phyloP scores from a whole-genome alignment of 2,113 vertebrate species.

The Columbina picui region DNA sequence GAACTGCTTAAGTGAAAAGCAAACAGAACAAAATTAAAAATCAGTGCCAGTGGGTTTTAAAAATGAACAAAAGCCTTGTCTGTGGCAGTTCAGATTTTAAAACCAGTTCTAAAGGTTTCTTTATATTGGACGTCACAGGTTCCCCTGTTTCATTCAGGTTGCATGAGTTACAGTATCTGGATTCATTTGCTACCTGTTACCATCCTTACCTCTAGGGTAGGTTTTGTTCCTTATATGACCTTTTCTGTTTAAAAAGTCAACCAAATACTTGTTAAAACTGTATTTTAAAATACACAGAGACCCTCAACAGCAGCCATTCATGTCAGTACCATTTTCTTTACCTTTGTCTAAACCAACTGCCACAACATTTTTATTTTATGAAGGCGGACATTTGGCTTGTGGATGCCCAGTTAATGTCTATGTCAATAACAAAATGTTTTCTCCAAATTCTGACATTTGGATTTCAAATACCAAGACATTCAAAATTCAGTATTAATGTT shows the following conservation, averaged over 20 bases:
- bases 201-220: neutral
- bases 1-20: neutral
- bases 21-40: neutral
- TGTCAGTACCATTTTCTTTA: neutral
- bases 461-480: slow-evolving; percentile 60
- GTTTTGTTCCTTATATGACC: neutral
- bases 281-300: neutral
- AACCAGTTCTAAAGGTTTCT: neutral
- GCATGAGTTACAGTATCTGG: neutral
- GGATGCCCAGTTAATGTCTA: neutral
- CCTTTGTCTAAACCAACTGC: neutral
- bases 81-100: neutral
- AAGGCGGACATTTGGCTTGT: neutral
- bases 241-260: neutral
- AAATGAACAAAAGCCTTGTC: neutral
- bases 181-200: neutral
- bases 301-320: neutral
- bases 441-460: slow-evolving; percentile 51
- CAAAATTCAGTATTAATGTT: slow-evolving; percentile 25
- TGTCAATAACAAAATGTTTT: slow-evolving; percentile 31
- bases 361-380: slow-evolving; percentile 3
- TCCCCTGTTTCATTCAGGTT: neutral
- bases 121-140: neutral
- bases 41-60: neutral
- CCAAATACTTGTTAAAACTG: neutral